Evolutionary conservation across 2,888 invertebrate species (phyloP).

Genomic region (Cinara cedri): DNA sequence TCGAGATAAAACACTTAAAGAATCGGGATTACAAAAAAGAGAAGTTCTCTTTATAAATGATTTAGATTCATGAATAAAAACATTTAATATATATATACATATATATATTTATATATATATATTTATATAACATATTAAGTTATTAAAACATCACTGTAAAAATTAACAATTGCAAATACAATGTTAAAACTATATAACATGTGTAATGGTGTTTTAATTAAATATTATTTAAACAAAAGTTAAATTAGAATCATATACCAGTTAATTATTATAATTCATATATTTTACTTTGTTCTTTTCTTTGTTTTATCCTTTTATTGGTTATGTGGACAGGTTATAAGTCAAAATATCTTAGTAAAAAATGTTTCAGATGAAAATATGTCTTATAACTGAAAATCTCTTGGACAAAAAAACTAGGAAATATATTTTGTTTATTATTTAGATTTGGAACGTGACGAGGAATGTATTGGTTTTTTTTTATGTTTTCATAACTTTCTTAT

Average conservation of each 20-base stretch:
- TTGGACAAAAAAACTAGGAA: too few species aligned
- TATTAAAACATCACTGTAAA: slow-evolving; percentile 37
- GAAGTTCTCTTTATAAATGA: slow-evolving; percentile 95
- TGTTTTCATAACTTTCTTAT: too few species aligned
- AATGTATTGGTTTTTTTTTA: too few species aligned
- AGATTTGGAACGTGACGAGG: too few species aligned
- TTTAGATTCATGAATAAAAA: slow-evolving; percentile 72
- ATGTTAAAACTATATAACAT: slow-evolving; percentile 39
- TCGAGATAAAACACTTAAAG: slow-evolving; percentile 70
- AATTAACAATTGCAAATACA: slow-evolving; percentile 22
- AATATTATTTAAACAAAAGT: slow-evolving; percentile 37
- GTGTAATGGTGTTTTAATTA: slow-evolving; percentile 42
- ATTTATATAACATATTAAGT: slow-evolving; percentile 28
- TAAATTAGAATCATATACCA: slow-evolving; percentile 24
- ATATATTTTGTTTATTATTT: too few species aligned
- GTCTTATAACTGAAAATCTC: too few species aligned
- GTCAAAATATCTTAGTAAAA: too few species aligned
- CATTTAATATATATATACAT: too few species aligned
- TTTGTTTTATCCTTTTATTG: slow-evolving; percentile 42
- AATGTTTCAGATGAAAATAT: too few species aligned
- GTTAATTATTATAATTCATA: slow-evolving; percentile 36
- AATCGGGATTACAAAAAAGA: slow-evolving; percentile 84
- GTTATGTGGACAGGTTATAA: too few species aligned
- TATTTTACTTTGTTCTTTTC: slow-evolving; percentile 25
- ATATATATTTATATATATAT: too few species aligned